Evolutionary conservation across 2,888 invertebrate genomes (phyloP).

Genomic region (Cerceris rybyensis): DNA sequence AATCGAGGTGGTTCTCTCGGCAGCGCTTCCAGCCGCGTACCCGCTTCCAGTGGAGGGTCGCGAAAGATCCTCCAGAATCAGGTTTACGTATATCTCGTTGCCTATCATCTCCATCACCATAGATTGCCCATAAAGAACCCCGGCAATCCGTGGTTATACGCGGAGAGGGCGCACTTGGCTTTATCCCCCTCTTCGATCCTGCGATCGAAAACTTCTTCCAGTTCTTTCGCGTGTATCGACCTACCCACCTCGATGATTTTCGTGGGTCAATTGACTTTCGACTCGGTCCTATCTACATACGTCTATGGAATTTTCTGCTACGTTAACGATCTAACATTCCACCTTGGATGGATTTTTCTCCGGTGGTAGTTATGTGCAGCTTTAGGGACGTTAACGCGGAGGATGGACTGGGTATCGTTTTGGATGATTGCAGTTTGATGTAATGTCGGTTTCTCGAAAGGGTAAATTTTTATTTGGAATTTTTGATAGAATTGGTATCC

Average conservation of each 20-base stretch:
- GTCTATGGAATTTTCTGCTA: background rate
- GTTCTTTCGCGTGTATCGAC: slow-evolving; percentile 54
- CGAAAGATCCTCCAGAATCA: slow-evolving; percentile 78
- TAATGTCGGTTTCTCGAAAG: too few relatives aligned
- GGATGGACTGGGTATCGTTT: too few relatives aligned
- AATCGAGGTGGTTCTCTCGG: slow-evolving; percentile 66
- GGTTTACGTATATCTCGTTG: slow-evolving; percentile 81
- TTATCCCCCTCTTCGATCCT: slow-evolving; percentile 64
- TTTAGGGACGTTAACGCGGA: too few relatives aligned
- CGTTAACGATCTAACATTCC: slow-evolving; percentile 4
- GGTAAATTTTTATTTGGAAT: too few relatives aligned
- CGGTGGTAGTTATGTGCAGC: background rate
- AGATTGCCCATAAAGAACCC: slow-evolving; percentile 82
- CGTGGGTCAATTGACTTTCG: slow-evolving; percentile 17
- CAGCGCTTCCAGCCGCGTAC: slow-evolving; percentile 57
- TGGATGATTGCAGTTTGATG: too few relatives aligned
- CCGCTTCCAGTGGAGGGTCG: slow-evolving; percentile 63
- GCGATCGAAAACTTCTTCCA: slow-evolving; percentile 66
- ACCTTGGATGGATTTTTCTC: background rate
- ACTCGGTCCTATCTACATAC: background rate
- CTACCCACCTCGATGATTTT: slow-evolving; percentile 26
- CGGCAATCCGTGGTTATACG: slow-evolving; percentile 81
- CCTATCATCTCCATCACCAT: slow-evolving; percentile 82
- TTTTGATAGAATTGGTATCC: too few relatives aligned
- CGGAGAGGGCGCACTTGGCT: slow-evolving; percentile 55